Base-by-base conservation (phyloP, 2,888 invertebrate species). In the Tenthredo distinguenda region DNA sequence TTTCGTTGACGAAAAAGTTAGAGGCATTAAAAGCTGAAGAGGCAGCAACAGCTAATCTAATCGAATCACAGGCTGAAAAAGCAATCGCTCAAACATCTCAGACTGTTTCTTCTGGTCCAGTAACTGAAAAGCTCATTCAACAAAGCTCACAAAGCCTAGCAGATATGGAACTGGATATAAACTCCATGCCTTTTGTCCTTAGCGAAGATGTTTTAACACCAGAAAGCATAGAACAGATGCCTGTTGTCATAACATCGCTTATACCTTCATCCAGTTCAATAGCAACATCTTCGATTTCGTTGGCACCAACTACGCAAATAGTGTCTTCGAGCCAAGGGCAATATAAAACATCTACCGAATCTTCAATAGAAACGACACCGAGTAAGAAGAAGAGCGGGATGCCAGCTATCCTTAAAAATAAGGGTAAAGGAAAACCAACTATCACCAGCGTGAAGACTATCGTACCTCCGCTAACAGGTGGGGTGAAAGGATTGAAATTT, bases 141-240 rank as follows among this genome's bases (percentile, higher is more conserved):
- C 92, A 92, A 83, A 90, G 91, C 83, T 91, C 92, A 0, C 90
- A 91, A 26, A 91, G 90, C 82, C 58, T 93, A 12, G 91, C 91
- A 18, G 93, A 92, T 18, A 92, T 93, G 91, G 93, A 93, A 58
- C 95, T 97, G 87, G 97, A 97, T 91, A 97, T 97, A 55, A 96
- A 96, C 92, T 96, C 96, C 1, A 96, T 97, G 96, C 97, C 97
- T 1, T 96, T 97, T 87, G 96, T 97, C 4, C 92, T 97, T 68
- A 96, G 96, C 50, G 97, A 97, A 88, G 96, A 96, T 89, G 95
- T 96, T 65, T 92, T 96, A 86, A 96, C 96, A 0, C 95, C 96
- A 0, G 96, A 96, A 90, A 96, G 93, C 89, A 95, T 96, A 83
- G 96, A 96, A 88, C 96, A 96, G 90, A 95, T 96, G 95, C 96